phyloP scores from a whole-genome alignment of 2,888 invertebrate species.

The Leucozona laternaria region DNA sequence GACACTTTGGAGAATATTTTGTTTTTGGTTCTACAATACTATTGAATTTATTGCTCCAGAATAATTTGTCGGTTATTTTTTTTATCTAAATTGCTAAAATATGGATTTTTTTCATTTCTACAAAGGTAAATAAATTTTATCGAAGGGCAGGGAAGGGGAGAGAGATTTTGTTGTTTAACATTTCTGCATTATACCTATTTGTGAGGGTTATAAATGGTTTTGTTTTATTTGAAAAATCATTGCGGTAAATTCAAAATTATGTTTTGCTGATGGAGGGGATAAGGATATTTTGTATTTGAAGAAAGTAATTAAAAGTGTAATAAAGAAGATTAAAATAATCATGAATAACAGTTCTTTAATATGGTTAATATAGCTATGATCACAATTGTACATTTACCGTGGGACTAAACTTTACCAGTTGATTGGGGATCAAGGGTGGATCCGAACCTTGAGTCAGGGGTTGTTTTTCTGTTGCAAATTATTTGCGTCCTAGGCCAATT shows the following conservation, averaged over 20 bases:
- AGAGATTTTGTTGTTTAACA: background rate
- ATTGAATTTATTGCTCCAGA: constrained; percentile 52
- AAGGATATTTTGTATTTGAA: background rate
- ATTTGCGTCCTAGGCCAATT: no score
- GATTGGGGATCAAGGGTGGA: no score
- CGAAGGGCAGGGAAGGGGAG: background rate
- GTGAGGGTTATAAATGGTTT: constrained; percentile 21
- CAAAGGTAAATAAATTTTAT: constrained; percentile 28
- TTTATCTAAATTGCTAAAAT: constrained; percentile 49
- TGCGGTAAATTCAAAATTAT: constrained; percentile 9
- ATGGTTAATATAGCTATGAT: no score
- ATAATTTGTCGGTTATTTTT: constrained; percentile 43
- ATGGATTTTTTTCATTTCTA: background rate
- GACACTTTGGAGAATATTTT: constrained; percentile 51
- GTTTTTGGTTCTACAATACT: constrained; percentile 5
- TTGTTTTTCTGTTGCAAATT: no score
- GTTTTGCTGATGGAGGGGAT: background rate
- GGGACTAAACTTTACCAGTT: no score
- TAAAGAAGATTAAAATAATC: background rate
- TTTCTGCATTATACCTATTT: background rate
- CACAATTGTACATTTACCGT: background rate
- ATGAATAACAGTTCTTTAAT: background rate
- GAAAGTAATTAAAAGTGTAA: background rate
- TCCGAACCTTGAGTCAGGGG: no score
- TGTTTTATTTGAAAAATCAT: constrained; percentile 12